Evolutionary conservation across 1,140 invertebrate genomes (phyloP), one percentile per base, ranked within the genome.

Genomic region (Lamellibrachia luymesi): DNA sequence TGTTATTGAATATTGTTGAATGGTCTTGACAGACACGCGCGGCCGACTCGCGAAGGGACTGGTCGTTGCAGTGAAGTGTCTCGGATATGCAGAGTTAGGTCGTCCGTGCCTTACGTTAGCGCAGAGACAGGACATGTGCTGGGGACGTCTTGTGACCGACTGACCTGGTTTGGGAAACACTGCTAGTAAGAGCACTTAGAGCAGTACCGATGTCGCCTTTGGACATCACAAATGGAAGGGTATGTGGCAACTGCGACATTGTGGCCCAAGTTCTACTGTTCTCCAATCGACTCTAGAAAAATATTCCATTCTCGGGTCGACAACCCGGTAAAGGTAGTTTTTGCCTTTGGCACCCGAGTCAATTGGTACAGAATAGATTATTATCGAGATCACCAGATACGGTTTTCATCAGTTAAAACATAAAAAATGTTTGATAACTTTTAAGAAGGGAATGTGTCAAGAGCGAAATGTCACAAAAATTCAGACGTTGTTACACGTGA

Each of bases 351-450:
- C 49, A 52, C 52, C 51, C 50, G 50, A 52, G 13, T 50, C 56
- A 49, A 50, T 7, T 50, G 89, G 92, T 94, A 92, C 51, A 94
- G 93, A 93, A 56, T 56, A 96, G 51, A 7, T 93, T 49, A 89
- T 93, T 25, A 80, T 64, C 91, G 92, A 38, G 64, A 80, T 89
- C 38, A 91, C 38, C 4, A 50, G 52, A 51, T 51, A 49, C 49
- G 49, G 52, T 51, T 92, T n/a, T 49, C 5, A 49, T 50, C 49
- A 17, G 92, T 49, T 8, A 90, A 93, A 93, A 93, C 52, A 51
- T 90, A 27, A 27, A n/a, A 22, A 1, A 93, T 2, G 1, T 25
- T 49, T 25, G 38, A 38, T 80, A 22, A 8, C 13, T 80, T 80
- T 80, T 80, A 8, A 8, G 64, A 80, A 80, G 64, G 64, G 64